Conservation (phyloP, 1,140 invertebrate species). For the Hypsibius dujardini region DNA sequence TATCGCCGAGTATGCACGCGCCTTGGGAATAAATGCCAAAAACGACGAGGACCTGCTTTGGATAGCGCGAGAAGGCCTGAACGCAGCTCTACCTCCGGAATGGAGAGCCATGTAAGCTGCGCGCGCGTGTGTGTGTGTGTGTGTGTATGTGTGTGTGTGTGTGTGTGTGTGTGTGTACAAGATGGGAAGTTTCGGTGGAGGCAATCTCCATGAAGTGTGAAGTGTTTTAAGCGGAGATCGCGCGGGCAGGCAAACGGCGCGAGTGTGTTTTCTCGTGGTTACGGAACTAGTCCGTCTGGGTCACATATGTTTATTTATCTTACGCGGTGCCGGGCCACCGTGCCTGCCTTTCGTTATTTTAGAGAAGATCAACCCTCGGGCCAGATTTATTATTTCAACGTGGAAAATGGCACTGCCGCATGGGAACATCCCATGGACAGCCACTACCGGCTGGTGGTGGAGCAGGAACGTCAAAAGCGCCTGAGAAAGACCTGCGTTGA, state of each 20-base stretch:
- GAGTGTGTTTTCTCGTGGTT: too few species aligned
- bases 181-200: too few species aligned
- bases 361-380: slow-evolving; percentile 13
- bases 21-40: slow-evolving; percentile 3
- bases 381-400: slow-evolving; percentile 16
- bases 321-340: too few species aligned
- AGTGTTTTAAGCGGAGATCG: too few species aligned
- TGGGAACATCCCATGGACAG: slow-evolving; percentile 15
- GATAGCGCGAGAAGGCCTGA: slow-evolving; percentile 11
- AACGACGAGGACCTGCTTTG: slow-evolving; percentile 2
- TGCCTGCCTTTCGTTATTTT: background rate
- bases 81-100: background rate
- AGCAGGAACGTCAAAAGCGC: slow-evolving; percentile 9
- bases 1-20: slow-evolving; percentile 15
- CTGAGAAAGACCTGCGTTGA: background rate
- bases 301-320: slow-evolving; percentile 1
- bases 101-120: slow-evolving; percentile 10
- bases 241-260: too few species aligned
- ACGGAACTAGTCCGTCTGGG: too few species aligned
- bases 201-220: too few species aligned
- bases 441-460: background rate
- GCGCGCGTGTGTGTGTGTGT: too few species aligned
- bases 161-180: too few species aligned
- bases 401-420: background rate
- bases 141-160: too few species aligned